These are phyloP conservation scores for Drosophila mulleri DNA, from an alignment of 2,888 invertebrate genomes.

Conservation along the genomic window DNA sequence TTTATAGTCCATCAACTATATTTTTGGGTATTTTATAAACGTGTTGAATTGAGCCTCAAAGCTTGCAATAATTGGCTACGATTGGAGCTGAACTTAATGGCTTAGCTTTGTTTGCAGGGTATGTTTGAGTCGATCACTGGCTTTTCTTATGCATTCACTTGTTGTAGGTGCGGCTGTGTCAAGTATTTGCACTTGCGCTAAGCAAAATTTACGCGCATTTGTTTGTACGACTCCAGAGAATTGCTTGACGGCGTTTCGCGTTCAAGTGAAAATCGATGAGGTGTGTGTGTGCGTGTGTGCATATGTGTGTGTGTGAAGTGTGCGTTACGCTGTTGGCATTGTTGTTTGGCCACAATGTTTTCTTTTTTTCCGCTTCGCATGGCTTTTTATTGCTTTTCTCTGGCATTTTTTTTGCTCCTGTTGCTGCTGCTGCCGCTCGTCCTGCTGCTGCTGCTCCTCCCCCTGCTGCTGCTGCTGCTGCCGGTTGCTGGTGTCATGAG, in stretches of 20 bases:
- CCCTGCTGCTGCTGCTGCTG: slow-evolving; percentile 32
- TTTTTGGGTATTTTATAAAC: no score
- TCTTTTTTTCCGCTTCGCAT: slow-evolving; percentile 72
- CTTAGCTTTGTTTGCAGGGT: neutral
- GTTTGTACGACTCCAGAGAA: slow-evolving; percentile 74
- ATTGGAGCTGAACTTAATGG: no score
- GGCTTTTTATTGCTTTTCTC: slow-evolving; percentile 76
- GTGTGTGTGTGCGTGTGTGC: slow-evolving; percentile 21
- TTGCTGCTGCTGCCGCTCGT: slow-evolving; percentile 14
- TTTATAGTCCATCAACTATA: neutral
- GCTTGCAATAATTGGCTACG: no score
- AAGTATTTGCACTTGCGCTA: slow-evolving; percentile 79
- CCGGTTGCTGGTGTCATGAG: slow-evolving; percentile 75
- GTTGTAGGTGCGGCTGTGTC: slow-evolving; percentile 72
- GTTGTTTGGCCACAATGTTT: slow-evolving; percentile 77
- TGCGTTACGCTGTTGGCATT: slow-evolving; percentile 64
- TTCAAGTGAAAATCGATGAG: slow-evolving; percentile 78
- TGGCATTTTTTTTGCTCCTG: slow-evolving; percentile 20
- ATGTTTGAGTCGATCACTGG: neutral
- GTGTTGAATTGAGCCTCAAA: no score
- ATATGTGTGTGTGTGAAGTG: slow-evolving; percentile 43
- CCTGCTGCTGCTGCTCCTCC: slow-evolving; percentile 22
- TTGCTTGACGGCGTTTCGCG: slow-evolving; percentile 51
- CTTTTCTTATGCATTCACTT: slow-evolving; percentile 8
- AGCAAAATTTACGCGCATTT: slow-evolving; percentile 82